Evolutionary conservation across 1,140 invertebrate species (phyloP).

Genomic region (Dinothrombium tinctorium): DNA sequence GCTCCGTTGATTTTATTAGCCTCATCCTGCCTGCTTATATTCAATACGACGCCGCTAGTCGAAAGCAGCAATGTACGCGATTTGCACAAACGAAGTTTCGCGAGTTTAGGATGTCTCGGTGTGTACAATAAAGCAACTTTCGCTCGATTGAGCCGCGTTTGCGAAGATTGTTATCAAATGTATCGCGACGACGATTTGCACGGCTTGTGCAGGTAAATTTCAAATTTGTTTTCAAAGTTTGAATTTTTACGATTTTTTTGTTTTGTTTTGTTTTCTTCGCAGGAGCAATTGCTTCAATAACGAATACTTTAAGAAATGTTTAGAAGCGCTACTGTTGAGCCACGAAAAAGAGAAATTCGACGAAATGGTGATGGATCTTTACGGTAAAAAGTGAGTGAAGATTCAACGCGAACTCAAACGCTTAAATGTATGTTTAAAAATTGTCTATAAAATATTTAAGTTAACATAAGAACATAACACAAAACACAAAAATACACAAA

Average conservation of each 20-base stretch:
- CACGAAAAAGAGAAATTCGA: constrained; percentile 53
- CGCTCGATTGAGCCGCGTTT: constrained; percentile 49
- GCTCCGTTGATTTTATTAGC: too few relatives aligned
- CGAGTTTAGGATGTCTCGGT: constrained; percentile 75
- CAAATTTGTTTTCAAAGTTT: not conserved
- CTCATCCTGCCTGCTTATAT: too few relatives aligned
- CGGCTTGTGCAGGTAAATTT: constrained; percentile 52
- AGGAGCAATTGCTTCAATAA: constrained; percentile 36
- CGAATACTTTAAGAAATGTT: constrained; percentile 68
- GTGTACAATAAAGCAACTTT: constrained; percentile 34
- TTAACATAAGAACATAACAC: too few relatives aligned
- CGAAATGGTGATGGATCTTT: too few relatives aligned
- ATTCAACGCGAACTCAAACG: too few relatives aligned
- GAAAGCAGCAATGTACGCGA: too few relatives aligned
- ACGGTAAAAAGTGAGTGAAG: too few relatives aligned
- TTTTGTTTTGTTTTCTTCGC: not conserved
- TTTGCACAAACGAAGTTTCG: too few relatives aligned
- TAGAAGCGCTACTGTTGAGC: constrained; percentile 55
- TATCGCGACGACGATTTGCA: constrained; percentile 65
- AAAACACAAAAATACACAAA: too few relatives aligned
- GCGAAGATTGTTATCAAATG: constrained; percentile 75
- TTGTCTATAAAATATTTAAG: too few relatives aligned
- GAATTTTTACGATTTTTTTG: not conserved
- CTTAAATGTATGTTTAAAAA: too few relatives aligned
- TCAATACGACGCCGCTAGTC: too few relatives aligned